phyloP scores from a whole-genome alignment of 2,113 vertebrate species.

The Suncus etruscus region DNA sequence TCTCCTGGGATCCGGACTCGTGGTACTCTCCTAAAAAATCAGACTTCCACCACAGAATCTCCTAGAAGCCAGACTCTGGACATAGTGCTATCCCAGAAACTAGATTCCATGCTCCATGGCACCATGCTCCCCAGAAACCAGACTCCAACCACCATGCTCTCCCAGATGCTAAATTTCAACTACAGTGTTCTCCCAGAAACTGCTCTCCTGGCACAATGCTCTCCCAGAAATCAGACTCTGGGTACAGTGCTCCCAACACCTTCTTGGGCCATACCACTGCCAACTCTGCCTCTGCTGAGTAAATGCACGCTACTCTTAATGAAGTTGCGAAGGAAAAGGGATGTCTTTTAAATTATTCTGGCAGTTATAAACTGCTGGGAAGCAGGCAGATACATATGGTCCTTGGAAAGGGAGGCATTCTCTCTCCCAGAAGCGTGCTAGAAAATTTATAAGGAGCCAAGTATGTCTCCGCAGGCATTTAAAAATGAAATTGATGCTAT shows the following conservation, averaged over 20 bases:
- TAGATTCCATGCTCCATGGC: no score
- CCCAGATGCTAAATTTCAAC: no score
- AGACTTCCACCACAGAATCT: no score
- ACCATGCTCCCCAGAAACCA: no score
- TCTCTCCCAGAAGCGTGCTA: slow-evolving; percentile 74
- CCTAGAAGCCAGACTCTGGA: no score
- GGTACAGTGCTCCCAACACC: no score
- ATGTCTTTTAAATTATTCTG: slow-evolving; percentile 81
- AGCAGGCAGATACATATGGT: slow-evolving; percentile 70
- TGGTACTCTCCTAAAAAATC: no score
- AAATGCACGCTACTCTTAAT: slow-evolving; percentile 38
- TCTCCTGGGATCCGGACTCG: not conserved
- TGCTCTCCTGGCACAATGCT: no score
- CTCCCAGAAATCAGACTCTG: no score
- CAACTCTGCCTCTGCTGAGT: slow-evolving; percentile 29
- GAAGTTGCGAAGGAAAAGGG: slow-evolving; percentile 68
- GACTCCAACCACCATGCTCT: no score
- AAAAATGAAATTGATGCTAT: slow-evolving; percentile 75
- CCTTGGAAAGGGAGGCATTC: slow-evolving; percentile 71
- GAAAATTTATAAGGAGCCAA: slow-evolving; percentile 80
- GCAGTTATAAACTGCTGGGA: slow-evolving; percentile 72
- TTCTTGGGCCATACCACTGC: not conserved
- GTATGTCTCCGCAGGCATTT: slow-evolving; percentile 78
- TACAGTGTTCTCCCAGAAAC: no score
- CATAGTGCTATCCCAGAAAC: no score